phyloP scores from a whole-genome alignment of 2,888 invertebrate species.

The Erynnis tages region DNA sequence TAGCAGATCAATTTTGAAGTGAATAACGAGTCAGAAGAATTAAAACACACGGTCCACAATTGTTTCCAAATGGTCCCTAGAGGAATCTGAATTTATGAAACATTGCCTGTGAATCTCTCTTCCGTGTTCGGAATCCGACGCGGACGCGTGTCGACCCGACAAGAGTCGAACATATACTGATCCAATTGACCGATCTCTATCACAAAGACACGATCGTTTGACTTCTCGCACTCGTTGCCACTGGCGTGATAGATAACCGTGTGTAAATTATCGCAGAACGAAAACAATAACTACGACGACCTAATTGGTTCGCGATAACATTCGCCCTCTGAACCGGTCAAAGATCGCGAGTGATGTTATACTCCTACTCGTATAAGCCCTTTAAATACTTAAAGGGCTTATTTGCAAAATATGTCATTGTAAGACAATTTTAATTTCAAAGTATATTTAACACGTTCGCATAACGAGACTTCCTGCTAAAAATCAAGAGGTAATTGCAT shows the following conservation, averaged over 20 bases:
- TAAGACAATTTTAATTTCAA: too few relatives aligned
- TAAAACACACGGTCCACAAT: slow-evolving; percentile 9
- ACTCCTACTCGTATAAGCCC: too few relatives aligned
- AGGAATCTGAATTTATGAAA: background rate
- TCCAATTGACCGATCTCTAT: slow-evolving; percentile 32
- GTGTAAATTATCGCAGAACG: slow-evolving; percentile 34
- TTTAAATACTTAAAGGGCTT: too few relatives aligned
- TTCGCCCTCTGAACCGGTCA: slow-evolving; percentile 10
- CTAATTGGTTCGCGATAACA: slow-evolving; percentile 62
- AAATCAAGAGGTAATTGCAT: too few relatives aligned
- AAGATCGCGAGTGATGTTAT: slow-evolving; percentile 16
- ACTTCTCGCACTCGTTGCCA: slow-evolving; percentile 30
- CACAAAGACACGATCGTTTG: slow-evolving; percentile 34
- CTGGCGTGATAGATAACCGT: slow-evolving; percentile 31
- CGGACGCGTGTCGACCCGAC: slow-evolving; percentile 28
- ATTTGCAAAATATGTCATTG: too few relatives aligned
- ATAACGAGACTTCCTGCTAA: too few relatives aligned
- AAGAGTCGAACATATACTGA: slow-evolving; percentile 31
- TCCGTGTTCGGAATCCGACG: slow-evolving; percentile 13
- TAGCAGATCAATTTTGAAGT: slow-evolving; percentile 50
- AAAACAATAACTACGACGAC: slow-evolving; percentile 62
- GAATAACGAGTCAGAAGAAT: slow-evolving; percentile 23
- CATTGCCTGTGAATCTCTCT: slow-evolving; percentile 24
- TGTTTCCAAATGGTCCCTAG: slow-evolving; percentile 2
- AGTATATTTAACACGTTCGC: too few relatives aligned